Percentiles rank a stretch among this genome's conserved stretches.
Conservation (phyloP, 2,113 vertebrate genomes). For the Ophiodon elongatus region DNA sequence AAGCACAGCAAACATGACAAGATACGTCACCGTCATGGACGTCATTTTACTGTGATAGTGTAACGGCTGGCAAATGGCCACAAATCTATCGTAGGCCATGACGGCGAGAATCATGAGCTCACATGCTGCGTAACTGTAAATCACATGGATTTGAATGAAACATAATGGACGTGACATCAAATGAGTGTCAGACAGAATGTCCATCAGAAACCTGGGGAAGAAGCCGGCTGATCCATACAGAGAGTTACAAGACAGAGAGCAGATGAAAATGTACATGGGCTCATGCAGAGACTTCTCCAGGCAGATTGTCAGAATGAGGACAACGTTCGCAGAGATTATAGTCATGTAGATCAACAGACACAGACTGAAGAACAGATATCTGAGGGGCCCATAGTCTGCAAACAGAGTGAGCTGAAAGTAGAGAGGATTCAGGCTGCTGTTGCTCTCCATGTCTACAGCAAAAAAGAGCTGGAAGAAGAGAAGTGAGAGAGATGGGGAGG, state of each 20-base stretch:
- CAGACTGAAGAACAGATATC: constrained; percentile 38
- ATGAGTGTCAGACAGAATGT: constrained; percentile 48
- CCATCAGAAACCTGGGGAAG: constrained; percentile 50
- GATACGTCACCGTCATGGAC: not conserved
- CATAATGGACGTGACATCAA: constrained; percentile 20
- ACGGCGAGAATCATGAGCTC: constrained; percentile 8
- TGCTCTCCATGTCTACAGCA: constrained; percentile 30
- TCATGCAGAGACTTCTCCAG: constrained; percentile 46
- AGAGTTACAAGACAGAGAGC: constrained; percentile 49
- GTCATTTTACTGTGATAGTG: constrained; percentile 27
- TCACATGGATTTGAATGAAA: constrained; percentile 35
- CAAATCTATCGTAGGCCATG: constrained; percentile 53
- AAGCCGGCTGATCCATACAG: constrained; percentile 48
- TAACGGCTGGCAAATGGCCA: constrained; percentile 51
- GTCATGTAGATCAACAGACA: constrained; percentile 36
- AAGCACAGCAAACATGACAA: not conserved
- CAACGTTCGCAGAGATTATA: constrained; percentile 33
- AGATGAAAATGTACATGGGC: constrained; percentile 59
- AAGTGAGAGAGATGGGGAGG: not conserved
- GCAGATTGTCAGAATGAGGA: constrained; percentile 26
- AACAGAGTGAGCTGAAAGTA: constrained; percentile 46
- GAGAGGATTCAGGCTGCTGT: not conserved
- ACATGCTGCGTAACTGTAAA: constrained; percentile 10
- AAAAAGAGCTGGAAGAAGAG: not conserved
- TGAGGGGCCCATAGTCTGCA: not conserved